A percentile compares a stretch with the other conserved stretches of the same genome.
Evolutionary conservation across 2,113 vertebrate species (phyloP).

Genomic region (Hyla sarda): DNA sequence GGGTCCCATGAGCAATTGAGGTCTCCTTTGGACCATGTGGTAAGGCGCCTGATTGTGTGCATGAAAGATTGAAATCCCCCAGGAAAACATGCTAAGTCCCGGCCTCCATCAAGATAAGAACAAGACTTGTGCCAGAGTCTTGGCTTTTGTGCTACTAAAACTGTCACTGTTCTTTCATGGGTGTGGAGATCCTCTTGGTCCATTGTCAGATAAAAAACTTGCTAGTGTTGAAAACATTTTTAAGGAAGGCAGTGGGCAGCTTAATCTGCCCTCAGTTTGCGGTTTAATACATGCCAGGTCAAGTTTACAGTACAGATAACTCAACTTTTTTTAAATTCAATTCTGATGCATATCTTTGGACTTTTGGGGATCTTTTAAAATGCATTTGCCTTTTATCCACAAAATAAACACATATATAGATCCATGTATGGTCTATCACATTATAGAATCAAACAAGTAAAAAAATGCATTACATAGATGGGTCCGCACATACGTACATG

Average conservation of each 20-base stretch:
- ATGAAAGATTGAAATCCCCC: constrained; percentile 52
- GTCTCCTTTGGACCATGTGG: constrained; percentile 55
- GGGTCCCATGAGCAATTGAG: constrained; percentile 47
- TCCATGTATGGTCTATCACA: not conserved
- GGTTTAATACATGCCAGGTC: not conserved
- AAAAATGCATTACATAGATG: not conserved
- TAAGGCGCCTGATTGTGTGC: constrained; percentile 45
- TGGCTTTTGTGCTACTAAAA: constrained; percentile 53
- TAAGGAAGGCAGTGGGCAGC: constrained; percentile 25
- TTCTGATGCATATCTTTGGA: not conserved
- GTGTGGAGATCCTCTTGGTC: constrained; percentile 17
- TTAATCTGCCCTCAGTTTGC: constrained; percentile 17
- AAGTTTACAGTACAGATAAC: not conserved
- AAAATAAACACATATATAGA: not conserved
- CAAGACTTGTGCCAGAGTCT: constrained; percentile 52
- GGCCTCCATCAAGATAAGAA: constrained; percentile 46
- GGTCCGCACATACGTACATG: not conserved
- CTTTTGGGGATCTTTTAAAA: not conserved
- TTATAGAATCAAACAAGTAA: not conserved
- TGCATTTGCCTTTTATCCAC: not conserved
- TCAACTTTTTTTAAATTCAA: not conserved
- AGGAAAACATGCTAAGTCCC: constrained; percentile 44
- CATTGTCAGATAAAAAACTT: constrained; percentile 50
- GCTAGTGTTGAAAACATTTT: constrained; percentile 24
- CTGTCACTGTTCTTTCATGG: constrained; percentile 49